Base-by-base conservation (phyloP, 2,797 vertebrate species). In the Sebastes matsubarae region DNA sequence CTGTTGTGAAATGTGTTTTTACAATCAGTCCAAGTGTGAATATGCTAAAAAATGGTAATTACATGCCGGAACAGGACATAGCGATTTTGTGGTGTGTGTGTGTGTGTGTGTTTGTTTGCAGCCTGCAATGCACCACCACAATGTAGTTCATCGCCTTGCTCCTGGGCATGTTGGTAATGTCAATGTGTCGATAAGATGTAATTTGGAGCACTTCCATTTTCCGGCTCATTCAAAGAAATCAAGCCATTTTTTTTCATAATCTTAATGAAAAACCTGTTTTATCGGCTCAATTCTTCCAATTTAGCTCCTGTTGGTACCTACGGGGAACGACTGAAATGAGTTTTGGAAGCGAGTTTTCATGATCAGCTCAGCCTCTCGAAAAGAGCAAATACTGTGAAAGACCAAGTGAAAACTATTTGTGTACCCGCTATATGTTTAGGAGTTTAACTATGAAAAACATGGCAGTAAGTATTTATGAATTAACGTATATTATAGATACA, bases 1-100 rank as follows among this genome's bases (percentile, higher is more conserved):
- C 68, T 77, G 55, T 71, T 50, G 36, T 22, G 18, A 77, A 74
- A 83, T 46, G 61, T 84, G 58, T 77, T 89, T 83, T 83, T 79
- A 57, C 71, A 69, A 20, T 77, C 64, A 55, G 32, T 50, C n/a
- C 32, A 5, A 81, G 50, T 68, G 75, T 29, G 32, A 85, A 87
- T 79, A 77, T 80, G 55, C 29, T 55, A 75, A 79, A 76, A 72
- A 71, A 38, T 46, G 29, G 18, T 72, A 71, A 83, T 83, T 65
- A 42, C 32, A 63, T 85, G 59, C 32, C 55, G 81, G 42, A 20
- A 14, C 30, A 68, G 71, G 38, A 77, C 75, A 38, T 27, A 16
- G 36, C 6, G 18, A 65, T 65, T 46, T 58, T 72, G 54, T 75
- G 36, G 18, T 36, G 14, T 54, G 42, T 46, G 38, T 42, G 38